These are phyloP conservation scores for Alligator mississippiensis DNA, from an alignment of 2,113 vertebrate species.

Conservation along the genomic window DNA sequence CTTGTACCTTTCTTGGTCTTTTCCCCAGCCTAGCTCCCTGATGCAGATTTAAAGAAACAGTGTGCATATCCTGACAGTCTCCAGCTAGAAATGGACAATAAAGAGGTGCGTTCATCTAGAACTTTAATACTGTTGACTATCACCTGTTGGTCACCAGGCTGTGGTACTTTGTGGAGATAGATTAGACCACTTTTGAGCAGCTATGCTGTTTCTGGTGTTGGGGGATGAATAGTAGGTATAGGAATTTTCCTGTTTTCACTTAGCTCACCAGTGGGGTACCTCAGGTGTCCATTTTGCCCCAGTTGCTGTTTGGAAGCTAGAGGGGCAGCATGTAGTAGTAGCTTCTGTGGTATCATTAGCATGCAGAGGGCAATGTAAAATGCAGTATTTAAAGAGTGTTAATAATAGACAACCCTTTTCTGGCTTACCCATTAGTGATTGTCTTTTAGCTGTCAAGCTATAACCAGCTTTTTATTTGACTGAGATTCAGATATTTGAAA, in stretches of 20 bases:
- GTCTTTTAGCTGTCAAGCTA: not conserved
- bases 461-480: not conserved
- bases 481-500: not conserved
- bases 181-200: not conserved
- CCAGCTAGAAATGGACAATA: not conserved
- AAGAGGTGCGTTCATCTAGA: not conserved
- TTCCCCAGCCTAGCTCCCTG: not conserved
- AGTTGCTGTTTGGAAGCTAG: not conserved
- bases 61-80: not conserved
- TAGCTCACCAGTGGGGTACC: not conserved
- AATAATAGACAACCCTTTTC: not conserved
- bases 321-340: not conserved
- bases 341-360: not conserved
- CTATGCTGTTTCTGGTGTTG: not conserved
- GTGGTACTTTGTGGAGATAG: not conserved
- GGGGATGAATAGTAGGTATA: not conserved
- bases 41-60: not conserved
- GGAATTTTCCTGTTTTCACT: not conserved
- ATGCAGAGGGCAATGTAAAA: not conserved
- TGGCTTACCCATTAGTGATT: not conserved
- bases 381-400: not conserved
- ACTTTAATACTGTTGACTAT: not conserved
- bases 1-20: not conserved
- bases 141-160: not conserved
- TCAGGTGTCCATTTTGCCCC: not conserved